phyloP scores from a whole-genome alignment of 2,113 vertebrate genomes.

The Siniperca knerii region DNA sequence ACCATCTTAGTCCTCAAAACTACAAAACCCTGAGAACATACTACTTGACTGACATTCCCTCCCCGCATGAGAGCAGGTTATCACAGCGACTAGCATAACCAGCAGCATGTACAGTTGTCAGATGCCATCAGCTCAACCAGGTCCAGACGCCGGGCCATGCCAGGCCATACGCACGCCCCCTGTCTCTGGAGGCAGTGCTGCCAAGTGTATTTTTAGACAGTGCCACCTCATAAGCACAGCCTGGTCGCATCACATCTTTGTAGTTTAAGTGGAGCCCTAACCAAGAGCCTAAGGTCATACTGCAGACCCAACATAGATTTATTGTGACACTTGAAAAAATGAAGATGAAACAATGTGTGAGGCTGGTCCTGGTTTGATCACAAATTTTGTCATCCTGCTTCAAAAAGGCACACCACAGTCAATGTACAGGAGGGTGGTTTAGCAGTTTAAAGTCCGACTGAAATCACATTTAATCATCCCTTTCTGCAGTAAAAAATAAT shows the following conservation, averaged over 20 bases:
- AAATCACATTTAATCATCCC: neutral
- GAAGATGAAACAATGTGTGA: conserved; percentile 45
- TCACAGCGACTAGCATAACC: conserved; percentile 66
- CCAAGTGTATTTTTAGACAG: conserved; percentile 75
- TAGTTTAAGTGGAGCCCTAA: conserved; percentile 58
- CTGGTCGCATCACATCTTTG: conserved; percentile 72
- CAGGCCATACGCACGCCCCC: conserved; percentile 55
- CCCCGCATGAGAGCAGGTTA: conserved; percentile 71
- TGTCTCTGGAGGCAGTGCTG: conserved; percentile 65
- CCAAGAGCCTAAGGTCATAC: conserved; percentile 59
- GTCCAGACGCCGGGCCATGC: conserved; percentile 59
- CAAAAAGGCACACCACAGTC: conserved; percentile 1
- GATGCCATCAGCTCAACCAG: conserved; percentile 70
- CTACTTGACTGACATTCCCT: conserved; percentile 11
- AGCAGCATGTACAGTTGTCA: conserved; percentile 78
- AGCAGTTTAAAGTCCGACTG: neutral
- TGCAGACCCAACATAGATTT: conserved; percentile 45
- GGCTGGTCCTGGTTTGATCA: conserved; percentile 8
- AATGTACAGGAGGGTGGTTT: neutral
- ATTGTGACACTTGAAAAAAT: conserved; percentile 52
- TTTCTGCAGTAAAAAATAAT: neutral
- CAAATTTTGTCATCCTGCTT: neutral
- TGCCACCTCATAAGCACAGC: conserved; percentile 73
- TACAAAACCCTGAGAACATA: conserved; percentile 6
- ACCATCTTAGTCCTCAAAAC: conserved; percentile 5